Conservation (phyloP, 2,113 vertebrate species). For the Caretta caretta region DNA sequence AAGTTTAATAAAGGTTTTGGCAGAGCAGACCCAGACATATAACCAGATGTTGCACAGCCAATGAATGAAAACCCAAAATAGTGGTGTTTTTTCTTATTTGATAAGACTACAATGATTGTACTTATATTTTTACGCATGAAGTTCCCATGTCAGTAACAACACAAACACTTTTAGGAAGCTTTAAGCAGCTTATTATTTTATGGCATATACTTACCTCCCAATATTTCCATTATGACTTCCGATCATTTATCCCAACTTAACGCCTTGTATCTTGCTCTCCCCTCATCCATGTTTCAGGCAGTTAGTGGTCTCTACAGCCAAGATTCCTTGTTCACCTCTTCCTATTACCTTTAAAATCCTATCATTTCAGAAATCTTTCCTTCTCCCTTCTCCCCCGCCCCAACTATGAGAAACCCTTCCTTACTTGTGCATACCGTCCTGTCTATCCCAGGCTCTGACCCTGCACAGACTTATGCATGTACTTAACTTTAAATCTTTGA, state of each 20-base stretch:
- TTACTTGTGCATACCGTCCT: neutral
- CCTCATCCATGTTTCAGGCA: neutral
- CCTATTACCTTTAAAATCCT: neutral
- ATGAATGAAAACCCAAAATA: too few relatives aligned
- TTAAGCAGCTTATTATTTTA: too few relatives aligned
- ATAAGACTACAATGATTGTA: too few relatives aligned
- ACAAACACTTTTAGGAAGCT: too few relatives aligned
- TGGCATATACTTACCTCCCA: too few relatives aligned
- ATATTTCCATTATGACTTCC: neutral
- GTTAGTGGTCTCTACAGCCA: neutral
- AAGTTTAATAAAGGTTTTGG: neutral
- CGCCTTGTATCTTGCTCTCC: neutral
- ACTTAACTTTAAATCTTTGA: too few relatives aligned
- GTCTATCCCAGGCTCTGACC: neutral
- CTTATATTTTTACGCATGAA: too few relatives aligned
- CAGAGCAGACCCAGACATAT: too few relatives aligned
- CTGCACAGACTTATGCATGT: too few relatives aligned
- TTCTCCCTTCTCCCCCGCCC: neutral
- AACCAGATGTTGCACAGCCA: too few relatives aligned
- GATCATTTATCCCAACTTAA: neutral
- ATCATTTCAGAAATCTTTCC: neutral
- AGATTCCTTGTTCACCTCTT: neutral
- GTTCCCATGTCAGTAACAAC: too few relatives aligned
- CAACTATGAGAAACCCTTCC: neutral
- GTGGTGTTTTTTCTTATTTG: too few relatives aligned